Conservation (phyloP, 2,888 invertebrate species). For the Argyresthia goedartella region DNA sequence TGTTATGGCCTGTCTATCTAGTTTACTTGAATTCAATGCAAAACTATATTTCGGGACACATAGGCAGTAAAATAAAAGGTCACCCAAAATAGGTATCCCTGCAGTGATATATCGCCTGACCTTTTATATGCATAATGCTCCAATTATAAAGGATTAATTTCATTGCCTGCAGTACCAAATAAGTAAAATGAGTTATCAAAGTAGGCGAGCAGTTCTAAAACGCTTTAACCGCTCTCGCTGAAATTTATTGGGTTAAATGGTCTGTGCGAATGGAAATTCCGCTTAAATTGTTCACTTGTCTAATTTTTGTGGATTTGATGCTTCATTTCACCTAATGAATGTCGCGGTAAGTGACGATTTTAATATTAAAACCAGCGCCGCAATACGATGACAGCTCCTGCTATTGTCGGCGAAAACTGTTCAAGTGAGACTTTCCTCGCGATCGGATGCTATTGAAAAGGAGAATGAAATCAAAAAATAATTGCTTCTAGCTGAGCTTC, state of each 20-base stretch:
- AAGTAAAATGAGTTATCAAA: conserved; percentile 51
- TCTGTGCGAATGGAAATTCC: conserved; percentile 47
- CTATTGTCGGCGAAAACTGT: not conserved
- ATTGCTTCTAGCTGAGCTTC: too few species aligned
- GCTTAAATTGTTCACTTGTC: conserved; percentile 55
- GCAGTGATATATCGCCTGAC: not conserved
- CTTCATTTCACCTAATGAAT: conserved; percentile 40
- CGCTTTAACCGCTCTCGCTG: conserved; percentile 48
- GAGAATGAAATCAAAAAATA: too few species aligned
- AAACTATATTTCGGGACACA: not conserved
- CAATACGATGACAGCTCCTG: conserved; percentile 8
- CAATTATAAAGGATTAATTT: conserved; percentile 54
- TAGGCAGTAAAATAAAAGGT: too few species aligned
- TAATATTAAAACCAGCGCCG: conserved; percentile 15
- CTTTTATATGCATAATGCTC: conserved; percentile 20
- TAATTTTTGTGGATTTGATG: conserved; percentile 58
- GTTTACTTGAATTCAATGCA: not conserved
- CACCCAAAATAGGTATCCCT: too few species aligned
- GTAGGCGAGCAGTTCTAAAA: conserved; percentile 43
- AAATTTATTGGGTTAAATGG: conserved; percentile 66
- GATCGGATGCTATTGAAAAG: not conserved
- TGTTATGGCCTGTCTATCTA: not conserved
- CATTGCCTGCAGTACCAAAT: conserved; percentile 47
- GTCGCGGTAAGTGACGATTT: conserved; percentile 19
- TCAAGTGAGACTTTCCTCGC: not conserved